A percentile compares a stretch with the other conserved stretches of the same genome.
These are phyloP conservation scores for Heliconius ismenius DNA, from an alignment of 2,888 invertebrate genomes.

Conservation along the genomic window DNA sequence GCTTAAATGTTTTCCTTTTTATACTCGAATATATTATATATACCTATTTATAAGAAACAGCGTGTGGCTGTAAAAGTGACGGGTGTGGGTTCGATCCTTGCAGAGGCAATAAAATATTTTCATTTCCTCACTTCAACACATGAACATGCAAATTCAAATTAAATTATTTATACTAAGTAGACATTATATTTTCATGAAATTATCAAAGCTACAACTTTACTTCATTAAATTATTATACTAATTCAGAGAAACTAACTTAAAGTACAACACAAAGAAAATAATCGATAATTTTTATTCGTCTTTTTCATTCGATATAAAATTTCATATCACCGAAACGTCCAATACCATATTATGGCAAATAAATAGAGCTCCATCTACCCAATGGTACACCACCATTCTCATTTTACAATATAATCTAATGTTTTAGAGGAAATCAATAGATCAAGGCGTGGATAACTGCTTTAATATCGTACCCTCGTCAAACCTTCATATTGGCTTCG, in stretches of 20 bases:
- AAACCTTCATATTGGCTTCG: constrained; percentile 47
- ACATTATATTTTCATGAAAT: too few relatives aligned
- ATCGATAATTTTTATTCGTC: neutral
- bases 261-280: neutral
- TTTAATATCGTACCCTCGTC: constrained; percentile 63
- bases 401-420: constrained; percentile 45
- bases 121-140: too few relatives aligned
- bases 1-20: neutral
- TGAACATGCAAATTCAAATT: too few relatives aligned
- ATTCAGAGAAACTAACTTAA: neutral
- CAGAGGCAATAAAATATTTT: too few relatives aligned
- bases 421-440: constrained; percentile 45
- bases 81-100: too few relatives aligned
- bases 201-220: too few relatives aligned
- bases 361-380: neutral
- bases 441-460: constrained; percentile 45
- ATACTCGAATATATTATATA: neutral
- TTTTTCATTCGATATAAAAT: neutral
- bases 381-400: constrained; percentile 18
- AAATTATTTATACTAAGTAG: too few relatives aligned
- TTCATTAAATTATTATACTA: too few relatives aligned
- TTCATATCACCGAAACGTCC: neutral
- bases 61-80: too few relatives aligned
- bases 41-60: neutral
- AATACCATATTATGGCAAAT: constrained; percentile 1